Evolutionary conservation across 2,797 vertebrate genomes (phyloP).

Genomic region (Microctenopoma stevenorrisi): DNA sequence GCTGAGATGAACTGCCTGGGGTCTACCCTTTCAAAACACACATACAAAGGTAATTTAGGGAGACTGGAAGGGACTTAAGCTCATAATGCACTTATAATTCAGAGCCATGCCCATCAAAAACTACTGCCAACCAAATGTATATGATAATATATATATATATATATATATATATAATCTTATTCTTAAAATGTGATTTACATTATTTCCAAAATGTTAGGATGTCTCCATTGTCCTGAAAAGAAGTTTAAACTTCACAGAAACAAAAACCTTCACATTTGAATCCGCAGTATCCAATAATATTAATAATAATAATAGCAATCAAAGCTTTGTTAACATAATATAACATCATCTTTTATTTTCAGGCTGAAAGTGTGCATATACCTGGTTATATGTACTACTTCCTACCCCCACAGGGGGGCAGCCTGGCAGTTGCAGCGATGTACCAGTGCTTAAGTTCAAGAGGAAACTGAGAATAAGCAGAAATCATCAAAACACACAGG

Average conservation of each 20-base stretch:
- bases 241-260: not conserved
- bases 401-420: conserved; percentile 69
- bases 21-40: not conserved
- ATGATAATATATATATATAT: too few species aligned
- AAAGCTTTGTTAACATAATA: not conserved
- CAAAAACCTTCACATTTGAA: not conserved
- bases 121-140: conserved; percentile 6
- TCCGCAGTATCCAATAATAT: not conserved
- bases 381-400: conserved; percentile 18
- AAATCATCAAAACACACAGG: conserved; percentile 12
- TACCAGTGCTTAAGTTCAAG: conserved; percentile 27
- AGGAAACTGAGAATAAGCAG: conserved; percentile 40
- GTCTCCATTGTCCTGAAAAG: not conserved
- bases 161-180: too few species aligned
- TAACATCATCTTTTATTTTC: conserved; percentile 27
- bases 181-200: not conserved
- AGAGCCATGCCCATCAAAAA: conserved; percentile 4
- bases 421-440: conserved; percentile 49
- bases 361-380: conserved; percentile 14
- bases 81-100: not conserved
- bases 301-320: not conserved
- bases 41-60: not conserved
- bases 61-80: not conserved
- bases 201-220: conserved; percentile 25
- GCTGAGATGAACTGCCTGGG: conserved; percentile 3